Conservation (phyloP, 2,797 vertebrate genomes). For the Salmo trutta region DNA sequence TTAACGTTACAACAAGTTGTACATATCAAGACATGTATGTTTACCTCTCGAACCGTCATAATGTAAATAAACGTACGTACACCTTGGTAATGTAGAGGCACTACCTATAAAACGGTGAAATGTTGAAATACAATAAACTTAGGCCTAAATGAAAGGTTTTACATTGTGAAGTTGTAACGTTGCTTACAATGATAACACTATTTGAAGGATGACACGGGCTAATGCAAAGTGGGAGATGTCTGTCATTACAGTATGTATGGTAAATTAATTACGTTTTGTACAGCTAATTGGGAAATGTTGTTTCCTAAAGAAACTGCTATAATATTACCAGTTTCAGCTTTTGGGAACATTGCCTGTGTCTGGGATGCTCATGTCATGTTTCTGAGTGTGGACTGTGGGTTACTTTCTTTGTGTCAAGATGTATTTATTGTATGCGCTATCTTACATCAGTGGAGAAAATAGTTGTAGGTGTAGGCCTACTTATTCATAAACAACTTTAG, state of each 20-base stretch:
- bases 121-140: neutral
- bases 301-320: neutral
- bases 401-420: neutral
- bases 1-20: neutral
- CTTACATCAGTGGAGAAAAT: neutral
- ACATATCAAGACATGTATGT: neutral
- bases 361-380: neutral
- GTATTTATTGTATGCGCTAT: neutral
- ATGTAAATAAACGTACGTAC: neutral
- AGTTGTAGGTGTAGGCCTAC: neutral
- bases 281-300: neutral
- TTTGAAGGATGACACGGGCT: neutral
- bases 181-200: neutral
- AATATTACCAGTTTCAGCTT: neutral
- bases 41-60: neutral
- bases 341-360: neutral
- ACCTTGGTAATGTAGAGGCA: neutral
- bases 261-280: neutral
- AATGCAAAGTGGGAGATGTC: neutral
- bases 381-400: neutral
- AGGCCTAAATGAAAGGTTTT: neutral
- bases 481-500: neutral
- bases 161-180: neutral
- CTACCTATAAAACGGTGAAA: neutral
- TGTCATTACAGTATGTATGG: neutral